Evolutionary conservation across 92 coral and sea anemone species (phyloP), one percentile per base, ranked within the genome.

Genomic region (Epizoanthus illoricatus): DNA sequence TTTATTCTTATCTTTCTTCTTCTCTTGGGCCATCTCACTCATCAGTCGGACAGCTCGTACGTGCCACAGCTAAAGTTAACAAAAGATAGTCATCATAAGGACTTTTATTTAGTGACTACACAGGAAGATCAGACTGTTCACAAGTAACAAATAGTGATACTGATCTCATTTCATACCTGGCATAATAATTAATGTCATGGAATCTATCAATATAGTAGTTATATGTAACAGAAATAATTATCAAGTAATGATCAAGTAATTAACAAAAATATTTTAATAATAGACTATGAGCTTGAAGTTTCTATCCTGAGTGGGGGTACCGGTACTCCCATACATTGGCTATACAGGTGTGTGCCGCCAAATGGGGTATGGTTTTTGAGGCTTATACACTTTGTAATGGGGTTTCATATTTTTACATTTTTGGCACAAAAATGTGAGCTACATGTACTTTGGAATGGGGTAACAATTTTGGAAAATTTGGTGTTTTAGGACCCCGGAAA

Each of bases 1-100:
- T 85, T 96, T 96, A 65, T 87, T 93, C 67, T 96, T 96, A 83
- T 96, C 97, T 69, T 96, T 92, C 81, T 93, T 93, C 65, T 88
- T 90, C 40, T 85, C 91, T 4, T 88, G 82, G 4, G 97, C 88
- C 81, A 92, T 76, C 43, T 96, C 98, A 20, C 91, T 82, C 84
- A 93, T 69, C 87, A 93, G 21, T 68, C 94, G 93, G n/a, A 93
- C 97, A 21, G 94, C 97, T 49, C 86, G 86, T 18, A 87, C 86
- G 40, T 93, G 97, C 97, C 94, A 91, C 40, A 91, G 54, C 97
- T 92, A 63, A n/a, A 76, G 85, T 42, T 57, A 65, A 52, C 4
- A 71, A 7, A 43, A 19, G 4, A 49, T 36, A 63, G n/a, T 20
- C 74, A 73, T 15, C 70, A 56, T 10, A 18, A 18, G 36, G 36